Conservation (phyloP, 2,113 vertebrate genomes). For the Clarias magur region DNA sequence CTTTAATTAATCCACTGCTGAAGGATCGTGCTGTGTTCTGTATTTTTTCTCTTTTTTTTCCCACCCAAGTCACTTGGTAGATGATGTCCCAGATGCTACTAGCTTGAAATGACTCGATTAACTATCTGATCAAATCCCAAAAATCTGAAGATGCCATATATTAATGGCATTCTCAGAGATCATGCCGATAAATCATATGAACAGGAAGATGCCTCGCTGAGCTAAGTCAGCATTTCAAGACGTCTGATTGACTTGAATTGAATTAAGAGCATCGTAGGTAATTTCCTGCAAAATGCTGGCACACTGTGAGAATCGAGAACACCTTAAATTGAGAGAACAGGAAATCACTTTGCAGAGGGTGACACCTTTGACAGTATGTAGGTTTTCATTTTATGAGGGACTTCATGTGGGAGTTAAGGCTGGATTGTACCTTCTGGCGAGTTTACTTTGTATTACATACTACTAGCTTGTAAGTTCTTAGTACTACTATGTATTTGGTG, state of each 20-base stretch:
- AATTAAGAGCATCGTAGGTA: neutral
- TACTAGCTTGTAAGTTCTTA: neutral
- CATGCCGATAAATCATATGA: conserved; percentile 1
- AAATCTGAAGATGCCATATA: neutral
- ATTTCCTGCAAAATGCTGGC: neutral
- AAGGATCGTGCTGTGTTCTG: neutral
- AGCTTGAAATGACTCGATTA: conserved; percentile 26
- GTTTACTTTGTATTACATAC: neutral
- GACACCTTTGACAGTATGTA: neutral
- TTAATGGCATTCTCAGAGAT: neutral
- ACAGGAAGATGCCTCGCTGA: neutral
- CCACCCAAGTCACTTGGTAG: neutral
- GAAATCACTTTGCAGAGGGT: neutral
- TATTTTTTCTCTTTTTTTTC: neutral
- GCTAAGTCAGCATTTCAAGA: neutral
- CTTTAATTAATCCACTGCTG: conserved; percentile 13
- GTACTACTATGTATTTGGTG: neutral
- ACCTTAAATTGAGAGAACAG: neutral
- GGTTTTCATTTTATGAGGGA: neutral
- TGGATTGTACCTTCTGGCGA: neutral
- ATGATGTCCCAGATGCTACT: neutral
- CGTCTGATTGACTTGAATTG: conserved; percentile 3
- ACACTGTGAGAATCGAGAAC: neutral
- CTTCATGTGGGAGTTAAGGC: neutral
- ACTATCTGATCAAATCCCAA: neutral